phyloP scores from a whole-genome alignment of 1,140 invertebrate genomes.

The Lepidurus couesii region DNA sequence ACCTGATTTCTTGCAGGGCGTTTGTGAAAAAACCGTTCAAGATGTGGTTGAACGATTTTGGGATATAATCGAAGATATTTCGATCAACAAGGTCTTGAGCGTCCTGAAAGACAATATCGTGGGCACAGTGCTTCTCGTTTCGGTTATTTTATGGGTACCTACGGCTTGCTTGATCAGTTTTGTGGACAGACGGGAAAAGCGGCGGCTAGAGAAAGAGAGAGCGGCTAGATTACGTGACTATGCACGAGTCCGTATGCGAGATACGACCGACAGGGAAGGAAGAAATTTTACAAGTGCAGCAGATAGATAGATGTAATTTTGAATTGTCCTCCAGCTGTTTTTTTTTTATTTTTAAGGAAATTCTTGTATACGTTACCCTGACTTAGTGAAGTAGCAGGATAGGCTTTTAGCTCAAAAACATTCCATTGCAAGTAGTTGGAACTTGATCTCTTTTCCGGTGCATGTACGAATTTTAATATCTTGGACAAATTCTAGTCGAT shows the following conservation, averaged over 20 bases:
- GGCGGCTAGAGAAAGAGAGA: not conserved
- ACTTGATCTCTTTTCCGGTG: not conserved
- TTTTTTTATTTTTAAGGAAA: not conserved
- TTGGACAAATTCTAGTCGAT: not conserved
- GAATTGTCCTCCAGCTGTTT: not conserved
- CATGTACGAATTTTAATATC: not conserved
- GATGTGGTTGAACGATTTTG: conserved; percentile 91
- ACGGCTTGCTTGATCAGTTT: conserved; percentile 47
- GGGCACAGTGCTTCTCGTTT: conserved; percentile 79
- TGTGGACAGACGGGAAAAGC: conserved; percentile 38
- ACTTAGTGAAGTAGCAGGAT: not conserved
- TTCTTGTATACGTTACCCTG: not conserved
- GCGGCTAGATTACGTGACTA: not conserved
- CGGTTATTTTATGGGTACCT: conserved; percentile 87
- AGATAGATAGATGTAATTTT: not conserved
- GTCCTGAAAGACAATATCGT: conserved; percentile 84
- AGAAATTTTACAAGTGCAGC: not conserved
- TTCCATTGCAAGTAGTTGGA: not conserved
- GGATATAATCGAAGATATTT: conserved; percentile 94
- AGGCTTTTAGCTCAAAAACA: not conserved
- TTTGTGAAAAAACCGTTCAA: conserved; percentile 89
- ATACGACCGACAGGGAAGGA: not conserved
- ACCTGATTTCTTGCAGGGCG: conserved; percentile 55
- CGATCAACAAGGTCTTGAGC: conserved; percentile 82
- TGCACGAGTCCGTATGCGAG: not conserved